A percentile compares a stretch with the other conserved stretches of the same genome.
Conservation (phyloP, 2,888 invertebrate species). For the Sycophila texana region DNA sequence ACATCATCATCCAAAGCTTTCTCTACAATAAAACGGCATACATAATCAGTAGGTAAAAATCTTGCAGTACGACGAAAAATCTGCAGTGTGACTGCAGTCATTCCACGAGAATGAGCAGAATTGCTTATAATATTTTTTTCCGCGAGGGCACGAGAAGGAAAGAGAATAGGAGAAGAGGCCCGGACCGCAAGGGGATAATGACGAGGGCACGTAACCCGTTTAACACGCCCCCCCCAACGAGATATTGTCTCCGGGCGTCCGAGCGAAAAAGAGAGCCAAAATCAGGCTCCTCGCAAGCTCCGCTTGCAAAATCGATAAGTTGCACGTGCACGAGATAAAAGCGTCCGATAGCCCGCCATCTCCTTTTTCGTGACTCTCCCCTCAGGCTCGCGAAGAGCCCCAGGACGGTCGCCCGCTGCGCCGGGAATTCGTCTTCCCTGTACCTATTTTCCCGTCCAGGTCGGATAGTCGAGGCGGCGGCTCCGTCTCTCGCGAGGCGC, state of each 20-base stretch:
- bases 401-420: background rate
- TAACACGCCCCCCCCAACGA: background rate
- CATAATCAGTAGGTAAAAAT: too few species aligned
- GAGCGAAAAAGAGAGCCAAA: conserved; percentile 28
- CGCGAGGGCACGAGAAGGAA: too few species aligned
- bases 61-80: too few species aligned
- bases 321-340: conserved; percentile 67
- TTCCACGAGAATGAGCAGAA: too few species aligned
- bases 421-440: background rate
- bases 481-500: background rate
- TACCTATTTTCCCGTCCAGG: conserved; percentile 4
- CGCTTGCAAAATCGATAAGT: conserved; percentile 53
- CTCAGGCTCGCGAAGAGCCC: background rate
- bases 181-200: background rate
- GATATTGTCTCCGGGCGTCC: background rate
- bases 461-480: too few species aligned
- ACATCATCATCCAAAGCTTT: too few species aligned
- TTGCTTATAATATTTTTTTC: too few species aligned
- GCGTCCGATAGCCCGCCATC: conserved; percentile 60
- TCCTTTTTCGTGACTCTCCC: background rate
- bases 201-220: background rate
- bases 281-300: conserved; percentile 42
- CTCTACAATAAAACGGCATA: too few species aligned
- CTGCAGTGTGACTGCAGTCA: too few species aligned
- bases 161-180: too few species aligned